A percentile compares a stretch with the other conserved stretches of the same genome.
Evolutionary conservation across 2,888 invertebrate genomes (phyloP).

Genomic region (Epinotia nisella): DNA sequence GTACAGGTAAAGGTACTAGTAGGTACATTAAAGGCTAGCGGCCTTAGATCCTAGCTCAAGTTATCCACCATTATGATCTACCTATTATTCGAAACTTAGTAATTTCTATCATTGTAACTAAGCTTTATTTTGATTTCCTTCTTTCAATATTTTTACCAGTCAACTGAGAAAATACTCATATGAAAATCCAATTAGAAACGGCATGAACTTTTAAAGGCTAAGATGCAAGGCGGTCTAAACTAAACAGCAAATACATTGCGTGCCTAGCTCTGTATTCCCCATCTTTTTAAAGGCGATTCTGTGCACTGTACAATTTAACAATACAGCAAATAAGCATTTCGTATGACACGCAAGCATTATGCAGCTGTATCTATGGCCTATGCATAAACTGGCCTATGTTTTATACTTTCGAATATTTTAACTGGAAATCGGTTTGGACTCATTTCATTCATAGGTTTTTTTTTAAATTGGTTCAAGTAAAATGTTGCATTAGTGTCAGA

Average conservation of each 20-base stretch:
- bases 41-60: no score
- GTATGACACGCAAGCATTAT: constrained; percentile 68
- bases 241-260: constrained; percentile 4
- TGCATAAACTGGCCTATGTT: constrained; percentile 45
- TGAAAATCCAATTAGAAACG: no score
- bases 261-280: constrained; percentile 1
- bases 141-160: no score
- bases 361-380: constrained; percentile 49
- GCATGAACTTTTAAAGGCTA: not conserved
- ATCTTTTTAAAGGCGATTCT: constrained; percentile 46
- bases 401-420: constrained; percentile 31
- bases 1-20: no score
- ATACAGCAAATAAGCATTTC: constrained; percentile 67
- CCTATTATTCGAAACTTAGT: no score
- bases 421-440: constrained; percentile 18
- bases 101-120: no score
- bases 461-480: not conserved
- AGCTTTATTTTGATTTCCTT: no score
- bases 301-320: constrained; percentile 61
- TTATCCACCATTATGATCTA: no score
- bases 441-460: constrained; percentile 1
- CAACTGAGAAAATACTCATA: no score
- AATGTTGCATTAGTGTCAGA: not conserved
- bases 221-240: not conserved
- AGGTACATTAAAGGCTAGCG: no score